Base-by-base conservation (phyloP, 2,797 vertebrate genomes). In the Margarornis squamiger region DNA sequence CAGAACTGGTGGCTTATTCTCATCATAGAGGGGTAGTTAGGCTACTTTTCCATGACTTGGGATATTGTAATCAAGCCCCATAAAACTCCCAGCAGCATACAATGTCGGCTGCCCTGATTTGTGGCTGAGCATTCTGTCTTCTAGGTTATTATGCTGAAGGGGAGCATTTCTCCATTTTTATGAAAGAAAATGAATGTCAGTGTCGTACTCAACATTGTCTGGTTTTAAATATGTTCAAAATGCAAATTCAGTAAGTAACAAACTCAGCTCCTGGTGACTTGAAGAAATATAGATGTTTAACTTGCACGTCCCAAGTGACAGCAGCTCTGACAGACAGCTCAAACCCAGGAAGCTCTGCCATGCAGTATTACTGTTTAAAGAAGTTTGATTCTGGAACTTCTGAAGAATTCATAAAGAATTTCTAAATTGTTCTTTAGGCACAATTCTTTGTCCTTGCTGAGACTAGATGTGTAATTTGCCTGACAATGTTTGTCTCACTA, bases 11-110 rank as follows among this genome's bases (percentile, higher is more conserved):
- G 95, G 84, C 84, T 95, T 95, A 97, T 96, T 97, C 76, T 97
- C 83, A 94, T 95, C 93, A 76, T 92, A 95, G 95, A 94, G 66
- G 84, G 59, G 80, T 94, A 96, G 70, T 96, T 95, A 95, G 57
- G 88, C 80, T 84, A 59, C 92, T 95, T 96, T 88, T 94, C 88
- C 86, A 63, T 93, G 86, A 92, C 95, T 94, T 93, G 80, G 83
- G 92, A 97, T 95, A 94, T 95, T 96, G 95, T 96, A 97, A 94
- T 97, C 83, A 90, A 95, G 88, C 92, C 94, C 93, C 95, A 94
- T 97, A 97, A 95, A 95, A 94, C 70, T 92, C 90, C 75, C 92
- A 96, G 94, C 32, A 0, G 94, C 90, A 46, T 86, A 93, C 92
- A 95, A 90, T 93, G 90, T 94, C 7, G 0, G 39, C 83, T 88